Conservation (phyloP, 2,113 vertebrate species). For the Ceyx cyanopectus region DNA sequence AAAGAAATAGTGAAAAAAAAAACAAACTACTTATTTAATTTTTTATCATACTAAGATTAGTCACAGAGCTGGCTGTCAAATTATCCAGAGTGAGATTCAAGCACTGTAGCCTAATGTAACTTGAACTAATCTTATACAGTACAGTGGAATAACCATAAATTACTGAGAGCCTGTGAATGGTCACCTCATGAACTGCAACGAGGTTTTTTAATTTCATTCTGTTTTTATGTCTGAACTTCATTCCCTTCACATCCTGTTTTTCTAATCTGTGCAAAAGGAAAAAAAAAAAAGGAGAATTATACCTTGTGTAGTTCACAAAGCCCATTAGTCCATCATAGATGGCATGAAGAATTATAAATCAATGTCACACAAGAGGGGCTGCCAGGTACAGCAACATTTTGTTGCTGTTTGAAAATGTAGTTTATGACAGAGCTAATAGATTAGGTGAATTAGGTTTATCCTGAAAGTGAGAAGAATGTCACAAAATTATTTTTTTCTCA, state of each 20-base stretch:
- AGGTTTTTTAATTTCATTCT: not conserved
- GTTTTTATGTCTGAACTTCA: not conserved
- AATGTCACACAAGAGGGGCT: not conserved
- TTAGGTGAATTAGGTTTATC: not conserved
- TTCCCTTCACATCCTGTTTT: constrained; percentile 41
- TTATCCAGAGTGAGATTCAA: constrained; percentile 3
- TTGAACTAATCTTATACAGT: not conserved
- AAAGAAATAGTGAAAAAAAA: not conserved
- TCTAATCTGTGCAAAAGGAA: not conserved
- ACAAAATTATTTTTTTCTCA: not conserved
- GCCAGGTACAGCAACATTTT: not conserved
- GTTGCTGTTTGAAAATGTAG: not conserved
- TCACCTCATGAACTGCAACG: constrained; percentile 11
- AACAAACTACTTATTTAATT: not conserved
- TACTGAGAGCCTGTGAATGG: not conserved
- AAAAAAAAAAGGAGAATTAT: constrained; percentile 26
- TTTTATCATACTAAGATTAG: not conserved
- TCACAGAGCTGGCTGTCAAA: constrained; percentile 19
- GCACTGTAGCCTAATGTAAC: not conserved
- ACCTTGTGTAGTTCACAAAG: not conserved
- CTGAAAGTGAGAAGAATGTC: not conserved
- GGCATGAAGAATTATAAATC: not conserved
- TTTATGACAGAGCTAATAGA: not conserved
- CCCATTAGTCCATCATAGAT: not conserved
- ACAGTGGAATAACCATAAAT: constrained; percentile 55